A percentile compares a stretch with the other conserved stretches of the same genome.
These are phyloP conservation scores for Heliothis subflexa DNA, from an alignment of 1,140 invertebrate species.

Conservation along the genomic window DNA sequence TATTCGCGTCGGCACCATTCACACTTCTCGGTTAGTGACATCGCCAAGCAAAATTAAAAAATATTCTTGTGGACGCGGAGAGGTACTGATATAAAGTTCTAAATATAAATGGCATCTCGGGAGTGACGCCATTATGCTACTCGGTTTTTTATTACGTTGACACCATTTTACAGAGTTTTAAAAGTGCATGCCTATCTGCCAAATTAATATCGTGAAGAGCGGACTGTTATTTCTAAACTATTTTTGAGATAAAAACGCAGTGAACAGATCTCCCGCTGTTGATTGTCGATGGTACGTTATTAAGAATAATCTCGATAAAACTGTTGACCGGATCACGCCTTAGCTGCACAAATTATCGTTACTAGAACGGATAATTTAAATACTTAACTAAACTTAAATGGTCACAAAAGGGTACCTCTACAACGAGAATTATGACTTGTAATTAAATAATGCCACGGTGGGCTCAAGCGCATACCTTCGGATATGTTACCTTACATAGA, in stretches of 20 bases:
- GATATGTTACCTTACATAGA: not conserved
- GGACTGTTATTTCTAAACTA: constrained; percentile 31
- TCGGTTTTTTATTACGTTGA: constrained; percentile 52
- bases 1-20: constrained; percentile 70
- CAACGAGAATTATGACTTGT: not conserved
- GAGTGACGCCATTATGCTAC: constrained; percentile 60
- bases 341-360: constrained; percentile 19
- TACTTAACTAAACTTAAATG: not conserved
- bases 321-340: constrained; percentile 24
- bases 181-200: constrained; percentile 5
- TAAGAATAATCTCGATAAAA: constrained; percentile 50
- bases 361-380: not conserved
- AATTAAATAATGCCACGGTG: not conserved
- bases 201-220: constrained; percentile 28
- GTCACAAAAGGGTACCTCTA: not conserved
- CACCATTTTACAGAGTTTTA: constrained; percentile 34
- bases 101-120: constrained; percentile 78
- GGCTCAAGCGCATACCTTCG: not conserved
- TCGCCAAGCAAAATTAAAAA: constrained; percentile 65
- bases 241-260: constrained; percentile 31
- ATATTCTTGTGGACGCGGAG: constrained; percentile 59
- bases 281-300: constrained; percentile 41
- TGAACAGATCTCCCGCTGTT: constrained; percentile 46
- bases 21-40: constrained; percentile 68
- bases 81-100: constrained; percentile 80